Percentiles rank a stretch among this genome's conserved stretches.
These are phyloP conservation scores for Venusia cambrica DNA, from an alignment of 2,888 invertebrate genomes.

Conservation along the genomic window DNA sequence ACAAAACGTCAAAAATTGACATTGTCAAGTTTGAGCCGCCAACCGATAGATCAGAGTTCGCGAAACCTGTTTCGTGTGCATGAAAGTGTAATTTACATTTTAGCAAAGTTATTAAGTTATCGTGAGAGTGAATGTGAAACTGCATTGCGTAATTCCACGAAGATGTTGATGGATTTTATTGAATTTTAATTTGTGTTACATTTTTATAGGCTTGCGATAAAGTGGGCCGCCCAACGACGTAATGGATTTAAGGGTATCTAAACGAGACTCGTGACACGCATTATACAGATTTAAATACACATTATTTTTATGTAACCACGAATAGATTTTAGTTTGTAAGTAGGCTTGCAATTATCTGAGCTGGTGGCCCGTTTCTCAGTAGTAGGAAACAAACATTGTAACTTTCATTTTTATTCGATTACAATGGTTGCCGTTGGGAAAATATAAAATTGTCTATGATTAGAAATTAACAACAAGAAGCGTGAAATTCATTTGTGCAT, in stretches of 20 bases:
- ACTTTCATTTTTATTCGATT: conserved; percentile 25
- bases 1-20: conserved; percentile 31
- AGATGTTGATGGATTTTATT: conserved; percentile 49
- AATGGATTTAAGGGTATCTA: conserved; percentile 24
- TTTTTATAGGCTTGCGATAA: conserved; percentile 30
- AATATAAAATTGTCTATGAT: conserved; percentile 24
- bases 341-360: conserved; percentile 25
- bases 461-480: conserved; percentile 58
- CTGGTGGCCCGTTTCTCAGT: conserved; percentile 39
- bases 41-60: conserved; percentile 9
- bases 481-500: conserved; percentile 30
- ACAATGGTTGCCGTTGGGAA: conserved; percentile 35
- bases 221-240: conserved; percentile 17
- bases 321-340: too few species aligned
- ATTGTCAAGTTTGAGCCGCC: conserved; percentile 16
- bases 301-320: conserved; percentile 23
- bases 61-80: conserved; percentile 57
- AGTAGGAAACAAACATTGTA: conserved; percentile 43
- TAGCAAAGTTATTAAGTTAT: conserved; percentile 47
- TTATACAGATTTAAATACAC: conserved; percentile 17
- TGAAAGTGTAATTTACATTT: conserved; percentile 74
- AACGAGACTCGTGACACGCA: conserved; percentile 13
- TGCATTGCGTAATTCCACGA: conserved; percentile 62
- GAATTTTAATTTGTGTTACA: conserved; percentile 37
- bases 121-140: conserved; percentile 74